A percentile compares a stretch with the other conserved stretches of the same genome.
Conservation (phyloP, 2,888 invertebrate species). For the Drosophila helvetica region DNA sequence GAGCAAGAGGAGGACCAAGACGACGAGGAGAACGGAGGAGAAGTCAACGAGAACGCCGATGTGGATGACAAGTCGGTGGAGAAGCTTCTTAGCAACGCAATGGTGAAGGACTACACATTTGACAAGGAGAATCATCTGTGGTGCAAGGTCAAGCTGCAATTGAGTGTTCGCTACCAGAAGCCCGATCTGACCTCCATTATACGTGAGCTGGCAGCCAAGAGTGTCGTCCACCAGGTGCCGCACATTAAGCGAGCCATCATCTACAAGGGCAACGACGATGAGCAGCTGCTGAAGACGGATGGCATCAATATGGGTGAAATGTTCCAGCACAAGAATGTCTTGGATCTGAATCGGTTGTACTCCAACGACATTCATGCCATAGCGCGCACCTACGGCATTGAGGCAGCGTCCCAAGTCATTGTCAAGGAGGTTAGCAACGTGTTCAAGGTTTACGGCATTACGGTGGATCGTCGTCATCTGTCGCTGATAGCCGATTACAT, state of each 20-base stretch:
- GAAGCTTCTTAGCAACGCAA: constrained; percentile 78
- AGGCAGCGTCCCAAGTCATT: constrained; percentile 96
- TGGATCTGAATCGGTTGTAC: constrained; percentile 93
- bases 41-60: constrained; percentile 76
- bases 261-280: constrained; percentile 87
- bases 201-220: constrained; percentile 88
- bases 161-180: constrained; percentile 87
- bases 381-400: constrained; percentile 96
- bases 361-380: constrained; percentile 97
- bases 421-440: constrained; percentile 97
- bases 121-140: constrained; percentile 91
- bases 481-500: constrained; percentile 98
- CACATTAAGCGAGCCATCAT: constrained; percentile 94
- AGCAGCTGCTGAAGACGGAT: constrained; percentile 94
- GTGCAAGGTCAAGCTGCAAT: constrained; percentile 91
- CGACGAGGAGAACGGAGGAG: constrained; percentile 73
- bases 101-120: constrained; percentile 87
- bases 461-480: constrained; percentile 96
- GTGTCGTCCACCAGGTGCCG: constrained; percentile 91
- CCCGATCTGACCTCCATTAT: constrained; percentile 91
- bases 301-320: constrained; percentile 97
- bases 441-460: constrained; percentile 98
- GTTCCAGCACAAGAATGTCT: constrained; percentile 90
- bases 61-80: constrained; percentile 65
- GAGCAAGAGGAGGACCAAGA: constrained; percentile 60